phyloP scores from a whole-genome alignment of 2,113 vertebrate genomes.

The Grammomys dolichurus region DNA sequence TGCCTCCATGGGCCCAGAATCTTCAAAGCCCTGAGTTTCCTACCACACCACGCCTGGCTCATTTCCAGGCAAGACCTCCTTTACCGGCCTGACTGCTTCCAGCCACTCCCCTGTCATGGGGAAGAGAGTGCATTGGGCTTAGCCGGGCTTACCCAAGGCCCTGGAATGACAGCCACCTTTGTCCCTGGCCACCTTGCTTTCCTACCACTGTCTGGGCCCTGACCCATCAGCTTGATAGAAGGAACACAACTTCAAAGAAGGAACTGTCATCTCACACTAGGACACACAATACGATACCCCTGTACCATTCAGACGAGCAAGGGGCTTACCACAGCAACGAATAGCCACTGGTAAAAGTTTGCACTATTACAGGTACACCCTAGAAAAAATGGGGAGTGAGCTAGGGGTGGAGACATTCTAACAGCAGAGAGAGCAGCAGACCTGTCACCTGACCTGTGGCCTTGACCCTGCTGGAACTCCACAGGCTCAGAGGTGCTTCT shows the following conservation, averaged over 20 bases:
- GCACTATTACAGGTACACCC: not conserved
- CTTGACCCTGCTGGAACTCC: not conserved
- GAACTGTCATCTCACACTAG: no score
- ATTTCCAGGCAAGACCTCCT: not conserved
- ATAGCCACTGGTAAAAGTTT: not conserved
- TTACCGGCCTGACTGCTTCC: no score
- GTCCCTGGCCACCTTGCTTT: not conserved
- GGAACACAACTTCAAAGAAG: not conserved
- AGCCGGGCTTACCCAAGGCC: not conserved
- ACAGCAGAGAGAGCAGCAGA: not conserved
- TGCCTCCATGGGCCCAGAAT: not conserved
- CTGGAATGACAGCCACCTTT: not conserved
- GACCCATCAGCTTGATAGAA: not conserved
- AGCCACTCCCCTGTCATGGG: not conserved
- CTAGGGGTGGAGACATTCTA: not conserved
- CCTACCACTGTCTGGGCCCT: not conserved
- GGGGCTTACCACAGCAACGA: not conserved
- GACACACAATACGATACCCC: not conserved
- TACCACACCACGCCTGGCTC: not conserved
- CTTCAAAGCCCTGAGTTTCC: not conserved
- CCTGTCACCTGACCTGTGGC: not conserved
- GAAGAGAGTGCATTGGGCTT: not conserved
- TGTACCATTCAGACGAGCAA: not conserved
- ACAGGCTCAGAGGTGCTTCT: not conserved
- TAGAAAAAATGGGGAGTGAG: not conserved